Conservation (phyloP, 2,888 invertebrate genomes). For the Pristionchus entomophagus region DNA sequence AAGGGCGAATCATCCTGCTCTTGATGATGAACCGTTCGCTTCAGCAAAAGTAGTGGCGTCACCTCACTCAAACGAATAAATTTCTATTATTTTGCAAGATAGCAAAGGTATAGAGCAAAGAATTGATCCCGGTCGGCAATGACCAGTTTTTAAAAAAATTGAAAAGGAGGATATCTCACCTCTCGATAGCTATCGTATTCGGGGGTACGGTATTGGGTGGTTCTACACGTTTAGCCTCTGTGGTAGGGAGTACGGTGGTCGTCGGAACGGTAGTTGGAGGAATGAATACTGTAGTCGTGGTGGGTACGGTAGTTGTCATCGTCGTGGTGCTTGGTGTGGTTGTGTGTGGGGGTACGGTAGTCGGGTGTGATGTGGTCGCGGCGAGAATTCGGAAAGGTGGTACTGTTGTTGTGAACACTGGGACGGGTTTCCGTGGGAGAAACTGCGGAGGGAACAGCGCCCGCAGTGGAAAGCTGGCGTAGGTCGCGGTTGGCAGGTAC, state of each 20-base stretch:
- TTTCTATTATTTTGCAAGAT: too few relatives aligned
- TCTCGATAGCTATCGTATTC: not conserved
- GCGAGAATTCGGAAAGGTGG: too few relatives aligned
- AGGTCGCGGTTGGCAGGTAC: not conserved
- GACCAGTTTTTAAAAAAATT: too few relatives aligned
- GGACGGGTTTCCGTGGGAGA: not conserved
- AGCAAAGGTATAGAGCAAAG: too few relatives aligned
- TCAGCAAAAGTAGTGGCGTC: not conserved
- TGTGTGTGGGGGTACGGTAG: not conserved
- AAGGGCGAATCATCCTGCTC: not conserved
- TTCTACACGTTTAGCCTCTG: too few relatives aligned
- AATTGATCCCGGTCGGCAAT: too few relatives aligned
- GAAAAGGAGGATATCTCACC: not conserved
- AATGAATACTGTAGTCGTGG: not conserved
- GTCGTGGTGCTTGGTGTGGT: conserved; percentile 6
- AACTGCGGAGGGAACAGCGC: not conserved
- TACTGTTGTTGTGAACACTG: too few relatives aligned
- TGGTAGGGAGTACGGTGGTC: too few relatives aligned
- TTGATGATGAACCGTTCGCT: not conserved
- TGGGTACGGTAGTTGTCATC: not conserved
- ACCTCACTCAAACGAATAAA: not conserved
- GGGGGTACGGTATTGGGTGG: too few relatives aligned
- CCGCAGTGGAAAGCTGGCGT: not conserved
- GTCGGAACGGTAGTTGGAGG: not conserved
- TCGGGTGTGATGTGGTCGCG: not conserved